Evolutionary conservation across 2,113 vertebrate genomes (phyloP).

Genomic region (Perccottus glenii): DNA sequence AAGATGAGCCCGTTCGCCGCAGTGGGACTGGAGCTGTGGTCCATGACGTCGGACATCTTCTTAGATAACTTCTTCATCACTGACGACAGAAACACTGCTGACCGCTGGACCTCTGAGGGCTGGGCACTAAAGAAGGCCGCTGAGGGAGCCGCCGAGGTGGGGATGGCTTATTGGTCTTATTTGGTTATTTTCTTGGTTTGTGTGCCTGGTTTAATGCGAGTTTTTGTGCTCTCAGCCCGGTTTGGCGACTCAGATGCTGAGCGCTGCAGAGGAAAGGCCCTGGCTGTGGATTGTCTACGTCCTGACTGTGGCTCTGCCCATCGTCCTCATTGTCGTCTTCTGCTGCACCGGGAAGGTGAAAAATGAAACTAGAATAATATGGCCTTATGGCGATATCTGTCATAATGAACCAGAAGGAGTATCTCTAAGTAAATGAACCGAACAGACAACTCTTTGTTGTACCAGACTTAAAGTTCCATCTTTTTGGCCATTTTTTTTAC

Average conservation of each 20-base stretch:
- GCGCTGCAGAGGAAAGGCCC: constrained; percentile 92
- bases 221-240: constrained; percentile 80
- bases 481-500: too few species aligned
- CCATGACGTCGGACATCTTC: constrained; percentile 98
- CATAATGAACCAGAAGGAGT: too few species aligned
- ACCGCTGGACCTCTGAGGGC: constrained; percentile 90
- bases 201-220: not conserved
- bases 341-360: constrained; percentile 97
- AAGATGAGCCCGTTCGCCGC: constrained; percentile 92
- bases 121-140: constrained; percentile 98
- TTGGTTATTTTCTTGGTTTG: not conserved
- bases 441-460: too few species aligned
- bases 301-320: constrained; percentile 90
- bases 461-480: too few species aligned
- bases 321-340: constrained; percentile 93
- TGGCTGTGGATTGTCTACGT: constrained; percentile 98
- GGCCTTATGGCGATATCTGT: too few species aligned
- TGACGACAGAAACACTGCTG: constrained; percentile 86
- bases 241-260: constrained; percentile 92
- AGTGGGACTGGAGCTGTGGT: constrained; percentile 96
- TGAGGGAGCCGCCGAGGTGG: constrained; percentile 93
- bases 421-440: too few species aligned
- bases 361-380: not conserved
- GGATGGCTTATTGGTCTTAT: not conserved
- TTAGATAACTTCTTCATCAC: constrained; percentile 98